Percentiles rank a stretch among this genome's conserved stretches.
Conservation (phyloP, 2,113 vertebrate species). For the Elachura formosa region DNA sequence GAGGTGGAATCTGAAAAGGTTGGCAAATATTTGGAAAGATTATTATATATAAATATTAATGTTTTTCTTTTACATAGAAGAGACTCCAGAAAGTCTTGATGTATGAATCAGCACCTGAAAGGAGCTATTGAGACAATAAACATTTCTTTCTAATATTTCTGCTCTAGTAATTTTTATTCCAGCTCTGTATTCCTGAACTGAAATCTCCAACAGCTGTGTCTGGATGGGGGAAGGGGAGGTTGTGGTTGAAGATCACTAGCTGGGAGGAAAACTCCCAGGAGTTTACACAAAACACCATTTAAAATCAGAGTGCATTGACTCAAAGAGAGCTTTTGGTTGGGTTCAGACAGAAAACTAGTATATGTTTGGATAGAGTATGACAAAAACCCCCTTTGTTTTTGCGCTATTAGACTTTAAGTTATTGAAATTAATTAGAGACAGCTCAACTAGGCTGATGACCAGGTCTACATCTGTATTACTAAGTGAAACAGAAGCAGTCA, state of each 20-base stretch:
- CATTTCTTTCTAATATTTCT: too few relatives aligned
- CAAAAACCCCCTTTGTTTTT: not conserved
- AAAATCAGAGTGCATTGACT: not conserved
- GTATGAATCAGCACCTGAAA: not conserved
- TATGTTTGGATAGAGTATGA: not conserved
- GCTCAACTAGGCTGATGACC: not conserved
- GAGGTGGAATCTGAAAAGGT: not conserved
- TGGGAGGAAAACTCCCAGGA: not conserved
- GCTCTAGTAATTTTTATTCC: not conserved
- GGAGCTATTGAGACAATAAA: not conserved
- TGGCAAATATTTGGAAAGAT: not conserved
- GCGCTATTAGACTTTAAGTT: not conserved
- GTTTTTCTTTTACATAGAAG: not conserved
- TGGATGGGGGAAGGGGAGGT: not conserved
- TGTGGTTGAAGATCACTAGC: not conserved
- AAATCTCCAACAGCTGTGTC: not conserved
- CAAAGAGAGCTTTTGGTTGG: not conserved
- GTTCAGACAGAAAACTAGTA: not conserved
- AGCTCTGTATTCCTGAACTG: not conserved
- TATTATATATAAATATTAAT: not conserved
- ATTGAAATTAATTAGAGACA: not conserved
- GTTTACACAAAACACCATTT: not conserved
- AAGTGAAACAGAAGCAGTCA: not conserved
- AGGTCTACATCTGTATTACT: not conserved
- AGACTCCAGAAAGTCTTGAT: not conserved